A percentile compares a stretch with the other conserved stretches of the same genome.
These are phyloP conservation scores for Ifrita kowaldi DNA, from an alignment of 2,113 vertebrate species.

Conservation along the genomic window DNA sequence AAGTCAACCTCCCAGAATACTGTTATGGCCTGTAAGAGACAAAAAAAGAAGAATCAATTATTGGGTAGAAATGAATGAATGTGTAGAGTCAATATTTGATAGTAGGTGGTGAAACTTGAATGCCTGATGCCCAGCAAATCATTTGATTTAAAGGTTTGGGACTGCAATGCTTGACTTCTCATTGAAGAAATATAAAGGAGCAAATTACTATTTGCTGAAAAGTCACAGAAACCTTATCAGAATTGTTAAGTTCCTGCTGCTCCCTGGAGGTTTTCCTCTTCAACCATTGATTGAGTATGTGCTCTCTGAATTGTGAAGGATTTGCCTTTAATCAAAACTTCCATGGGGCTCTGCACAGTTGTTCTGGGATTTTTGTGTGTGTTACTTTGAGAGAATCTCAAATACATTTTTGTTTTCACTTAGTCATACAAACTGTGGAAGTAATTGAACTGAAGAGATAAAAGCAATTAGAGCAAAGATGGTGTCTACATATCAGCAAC, in stretches of 20 bases:
- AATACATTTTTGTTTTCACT: background rate
- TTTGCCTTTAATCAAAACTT: conserved; percentile 66
- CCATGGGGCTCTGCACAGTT: background rate
- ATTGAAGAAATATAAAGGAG: conserved; percentile 57
- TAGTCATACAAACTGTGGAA: background rate
- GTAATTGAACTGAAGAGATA: conserved; percentile 16
- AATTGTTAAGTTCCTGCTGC: conserved; percentile 50
- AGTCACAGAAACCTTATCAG: conserved; percentile 53
- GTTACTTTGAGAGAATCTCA: background rate
- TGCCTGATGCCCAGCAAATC: conserved; percentile 42
- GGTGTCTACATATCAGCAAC: background rate
- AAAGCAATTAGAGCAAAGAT: background rate
- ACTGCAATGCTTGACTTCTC: conserved; percentile 41
- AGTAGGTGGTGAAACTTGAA: conserved; percentile 28
- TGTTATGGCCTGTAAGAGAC: background rate
- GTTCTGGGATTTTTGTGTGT: background rate
- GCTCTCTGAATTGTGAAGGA: conserved; percentile 55
- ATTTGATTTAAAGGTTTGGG: conserved; percentile 62
- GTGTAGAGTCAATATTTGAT: conserved; percentile 47
- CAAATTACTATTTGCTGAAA: conserved; percentile 54
- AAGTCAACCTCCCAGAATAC: background rate
- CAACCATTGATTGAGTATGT: conserved; percentile 30
- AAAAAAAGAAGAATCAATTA: conserved; percentile 16
- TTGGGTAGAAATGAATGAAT: conserved; percentile 6
- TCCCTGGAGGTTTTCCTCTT: conserved; percentile 53